phyloP scores from a whole-genome alignment of 2,113 vertebrate species.

The Oryzias curvinotus region DNA sequence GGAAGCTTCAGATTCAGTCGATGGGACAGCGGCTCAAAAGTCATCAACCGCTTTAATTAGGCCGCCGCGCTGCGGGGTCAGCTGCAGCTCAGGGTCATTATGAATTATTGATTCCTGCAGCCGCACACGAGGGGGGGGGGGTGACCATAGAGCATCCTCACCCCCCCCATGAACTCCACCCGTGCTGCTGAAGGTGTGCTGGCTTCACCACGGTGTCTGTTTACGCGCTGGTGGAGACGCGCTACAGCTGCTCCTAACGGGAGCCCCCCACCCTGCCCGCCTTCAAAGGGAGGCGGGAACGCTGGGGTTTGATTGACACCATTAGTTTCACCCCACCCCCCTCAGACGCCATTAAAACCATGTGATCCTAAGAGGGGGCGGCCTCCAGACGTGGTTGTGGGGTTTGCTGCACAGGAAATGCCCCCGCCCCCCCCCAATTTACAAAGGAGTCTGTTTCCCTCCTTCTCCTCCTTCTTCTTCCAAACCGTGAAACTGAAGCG shows the following conservation, averaged over 20 bases:
- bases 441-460: too few species aligned
- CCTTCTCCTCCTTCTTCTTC: too few species aligned
- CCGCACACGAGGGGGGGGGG: conserved; percentile 22
- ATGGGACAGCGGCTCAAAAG: too few species aligned
- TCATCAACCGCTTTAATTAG: too few species aligned
- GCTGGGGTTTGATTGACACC: conserved; percentile 64
- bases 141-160: too few species aligned
- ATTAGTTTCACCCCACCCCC: conserved; percentile 42
- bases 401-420: conserved; percentile 57
- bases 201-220: conserved; percentile 46
- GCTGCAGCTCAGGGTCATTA: conserved; percentile 11
- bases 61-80: too few species aligned
- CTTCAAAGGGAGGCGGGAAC: conserved; percentile 51
- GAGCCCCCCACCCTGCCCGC: conserved; percentile 7
- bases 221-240: conserved; percentile 47
- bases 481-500: background rate
- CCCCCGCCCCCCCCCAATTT: conserved; percentile 8
- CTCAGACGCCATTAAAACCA: conserved; percentile 38
- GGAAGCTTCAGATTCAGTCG: too few species aligned
- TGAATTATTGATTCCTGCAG: conserved; percentile 60
- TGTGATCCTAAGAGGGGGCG: conserved; percentile 39
- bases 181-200: conserved; percentile 53
- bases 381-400: conserved; percentile 41
- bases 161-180: conserved; percentile 32
- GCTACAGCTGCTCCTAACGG: conserved; percentile 53